Conservation (phyloP, 2,888 invertebrate species). For the Hypselothyrea guttata region DNA sequence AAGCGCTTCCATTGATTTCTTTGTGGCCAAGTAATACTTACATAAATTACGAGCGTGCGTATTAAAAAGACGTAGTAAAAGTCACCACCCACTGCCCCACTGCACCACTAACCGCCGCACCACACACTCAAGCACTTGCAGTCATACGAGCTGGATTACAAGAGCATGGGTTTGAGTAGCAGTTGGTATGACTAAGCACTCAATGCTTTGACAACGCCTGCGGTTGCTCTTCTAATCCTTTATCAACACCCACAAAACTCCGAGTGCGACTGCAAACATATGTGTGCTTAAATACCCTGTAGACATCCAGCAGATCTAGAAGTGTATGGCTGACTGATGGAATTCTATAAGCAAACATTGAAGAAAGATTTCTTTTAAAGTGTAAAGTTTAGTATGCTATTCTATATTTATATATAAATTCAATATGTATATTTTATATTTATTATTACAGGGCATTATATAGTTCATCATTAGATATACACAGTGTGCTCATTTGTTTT, state of each 20-base stretch:
- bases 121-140: constrained; percentile 25
- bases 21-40: constrained; percentile 20
- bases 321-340: no score
- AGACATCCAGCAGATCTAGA: no score
- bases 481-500: neutral
- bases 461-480: neutral
- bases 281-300: neutral
- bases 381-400: no score
- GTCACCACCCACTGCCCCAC: neutral
- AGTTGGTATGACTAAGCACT: constrained; percentile 14
- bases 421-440: neutral
- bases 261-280: constrained; percentile 4
- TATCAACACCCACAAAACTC: neutral
- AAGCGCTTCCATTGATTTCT: constrained; percentile 21
- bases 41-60: constrained; percentile 34
- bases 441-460: neutral
- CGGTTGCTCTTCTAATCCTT: constrained; percentile 41
- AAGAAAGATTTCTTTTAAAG: no score
- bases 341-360: no score
- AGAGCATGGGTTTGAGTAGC: constrained; percentile 12
- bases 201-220: constrained; percentile 35
- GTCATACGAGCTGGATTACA: constrained; percentile 4
- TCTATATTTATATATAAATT: no score
- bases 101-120: constrained; percentile 39
- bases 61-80: constrained; percentile 27